These are phyloP conservation scores for Bettongia penicillata DNA, from an alignment of 2,113 vertebrate species.

Conservation along the genomic window DNA sequence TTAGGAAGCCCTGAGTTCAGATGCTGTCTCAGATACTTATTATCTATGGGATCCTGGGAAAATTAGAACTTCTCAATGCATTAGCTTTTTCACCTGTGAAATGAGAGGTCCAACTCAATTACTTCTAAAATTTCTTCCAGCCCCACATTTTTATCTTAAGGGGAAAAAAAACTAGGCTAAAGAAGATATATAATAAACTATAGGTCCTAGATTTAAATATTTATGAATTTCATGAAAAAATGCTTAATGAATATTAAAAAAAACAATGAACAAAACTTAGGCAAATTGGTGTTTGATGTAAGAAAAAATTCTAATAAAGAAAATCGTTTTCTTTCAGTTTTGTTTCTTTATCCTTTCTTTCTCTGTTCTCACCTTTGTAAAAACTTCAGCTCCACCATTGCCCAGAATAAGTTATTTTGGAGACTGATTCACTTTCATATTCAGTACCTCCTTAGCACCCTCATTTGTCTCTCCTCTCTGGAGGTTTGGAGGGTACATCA, in stretches of 20 bases:
- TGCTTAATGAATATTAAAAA: not conserved
- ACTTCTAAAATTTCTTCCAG: not conserved
- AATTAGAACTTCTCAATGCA: not conserved
- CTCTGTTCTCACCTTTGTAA: not conserved
- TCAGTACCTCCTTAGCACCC: not conserved
- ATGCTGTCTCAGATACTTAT: not conserved
- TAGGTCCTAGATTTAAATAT: not conserved
- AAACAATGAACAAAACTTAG: not conserved
- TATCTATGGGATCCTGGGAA: not conserved
- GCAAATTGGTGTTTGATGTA: not conserved
- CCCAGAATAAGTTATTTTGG: not conserved
- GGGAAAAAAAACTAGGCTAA: not conserved
- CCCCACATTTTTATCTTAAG: not conserved
- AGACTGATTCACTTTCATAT: not conserved
- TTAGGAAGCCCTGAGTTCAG: not conserved
- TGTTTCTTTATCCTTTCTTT: not conserved
- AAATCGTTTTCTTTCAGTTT: not conserved
- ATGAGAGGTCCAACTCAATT: not conserved
- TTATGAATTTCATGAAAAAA: not conserved
- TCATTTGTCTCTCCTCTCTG: not conserved
- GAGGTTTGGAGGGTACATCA: not conserved
- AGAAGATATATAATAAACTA: not conserved
- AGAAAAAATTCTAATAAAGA: not conserved
- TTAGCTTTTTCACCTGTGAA: not conserved
- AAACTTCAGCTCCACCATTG: not conserved